Evolutionary conservation across 1,140 invertebrate genomes (phyloP), one percentile per base, ranked within the genome.

Genomic region (Octopus sinensis): DNA sequence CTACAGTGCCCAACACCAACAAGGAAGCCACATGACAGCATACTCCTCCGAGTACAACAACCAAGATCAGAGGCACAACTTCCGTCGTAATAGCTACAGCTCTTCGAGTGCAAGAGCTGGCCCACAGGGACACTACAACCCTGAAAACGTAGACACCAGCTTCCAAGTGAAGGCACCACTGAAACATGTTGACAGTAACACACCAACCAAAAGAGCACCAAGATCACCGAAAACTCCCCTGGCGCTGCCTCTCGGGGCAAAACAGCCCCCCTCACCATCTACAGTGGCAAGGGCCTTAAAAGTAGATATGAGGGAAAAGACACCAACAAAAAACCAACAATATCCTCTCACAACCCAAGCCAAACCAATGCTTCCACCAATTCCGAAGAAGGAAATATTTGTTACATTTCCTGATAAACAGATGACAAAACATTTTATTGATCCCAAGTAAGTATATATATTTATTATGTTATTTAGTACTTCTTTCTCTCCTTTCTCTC

Each of bases 361-460:
- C 30, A 73, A 73, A 73, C 4, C 17, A 73, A 73, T 73, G 68
- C 30, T 73, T 6, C 68, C 68, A 3, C 17, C 17, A 73, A 73
- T 13, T 17, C 68, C 68, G 0, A 73, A 73, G 13, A 73, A 73
- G 68, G 68, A 73, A 73, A 23, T 73, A 9, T 73, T 73, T 17
- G 68, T 73, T 73, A 73, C 68, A 6, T 73, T 73, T 23, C 68
- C 68, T 6, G 68, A 73, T 73, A 23, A 23, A 73, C 68, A 73
- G 30, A 73, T 73, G 68, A 73, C 30, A n/a, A 73, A 73, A 73
- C 68, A 73, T 4, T 73, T 73, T 73, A 6, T 73, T 73, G 68
- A 73, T 73, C 68, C 68, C 0, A 73, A 73, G 68, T 73, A 73
- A 73, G 68, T 73, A 17, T 73, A 1, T 62, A 10, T n/a, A 73